Evolutionary conservation across 2,888 invertebrate genomes (phyloP), one percentile per base, ranked within the genome.

Genomic region (Lagria hirta): DNA sequence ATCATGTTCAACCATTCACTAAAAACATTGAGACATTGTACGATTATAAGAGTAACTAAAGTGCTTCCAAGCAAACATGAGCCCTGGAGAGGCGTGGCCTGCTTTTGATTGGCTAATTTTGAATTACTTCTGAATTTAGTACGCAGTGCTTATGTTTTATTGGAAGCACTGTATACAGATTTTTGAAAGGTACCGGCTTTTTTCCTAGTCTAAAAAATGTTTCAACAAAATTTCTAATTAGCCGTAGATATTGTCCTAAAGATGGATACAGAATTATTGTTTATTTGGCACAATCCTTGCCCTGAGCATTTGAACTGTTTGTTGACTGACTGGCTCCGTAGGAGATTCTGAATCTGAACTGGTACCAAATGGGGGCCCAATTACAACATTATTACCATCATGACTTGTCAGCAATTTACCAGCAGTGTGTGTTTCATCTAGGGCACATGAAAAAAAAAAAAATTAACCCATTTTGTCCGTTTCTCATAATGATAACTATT

Each of bases 311-410:
- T 68, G 66, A 30, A 73, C 69, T 7, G 73, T 72, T 54, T 73
- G 72, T 54, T 72, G 72, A 44, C 69, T 72, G 8, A 73, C 70
- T 1, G 76, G 76, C 53, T 76, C 76, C 6, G 76, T 75, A 2
- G 76, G 76, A 3, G 75, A 75, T 57, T 75, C 75, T 2, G 75
- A 75, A 53, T 75, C 75, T n/a, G 75, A 75, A 53, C 74, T 74
- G 14, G 68, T 70, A 46, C 67, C 69, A 48, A 70, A 67, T 3
- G 67, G 67, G 17, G 61, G 48, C 17, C 38, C 42, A 5, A 32
- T 27, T 15, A 27, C 36, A 10, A 20, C 11, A 15, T 33, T 33
- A 12, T 36, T 36, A 10, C 14, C 33, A 11, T 21, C 20, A 28
- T 43, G n/a, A n/a, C n/a, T 36, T 5, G 48, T 32, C 21, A 35